These are phyloP conservation scores for Torymus auratus DNA, from an alignment of 2,888 invertebrate genomes.

Conservation along the genomic window DNA sequence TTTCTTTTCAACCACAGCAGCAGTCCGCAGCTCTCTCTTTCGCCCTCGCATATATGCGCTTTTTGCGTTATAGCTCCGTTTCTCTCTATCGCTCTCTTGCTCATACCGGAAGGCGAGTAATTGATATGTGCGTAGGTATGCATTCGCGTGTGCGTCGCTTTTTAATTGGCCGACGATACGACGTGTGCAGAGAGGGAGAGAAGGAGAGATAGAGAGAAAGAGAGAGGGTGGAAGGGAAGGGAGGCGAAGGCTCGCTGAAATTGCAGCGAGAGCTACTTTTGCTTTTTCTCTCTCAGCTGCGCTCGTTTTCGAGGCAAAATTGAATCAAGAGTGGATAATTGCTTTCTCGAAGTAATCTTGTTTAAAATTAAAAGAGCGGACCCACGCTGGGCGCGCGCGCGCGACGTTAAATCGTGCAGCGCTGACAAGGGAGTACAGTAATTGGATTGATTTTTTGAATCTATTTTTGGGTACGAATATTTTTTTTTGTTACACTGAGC, in stretches of 20 bases:
- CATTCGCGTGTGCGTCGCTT: neutral
- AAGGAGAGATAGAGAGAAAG: neutral
- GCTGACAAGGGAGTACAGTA: too few relatives aligned
- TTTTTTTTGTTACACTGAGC: too few relatives aligned
- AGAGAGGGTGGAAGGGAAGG: neutral
- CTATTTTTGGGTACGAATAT: too few relatives aligned
- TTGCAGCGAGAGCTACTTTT: neutral
- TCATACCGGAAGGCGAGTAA: neutral
- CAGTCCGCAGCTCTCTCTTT: too few relatives aligned
- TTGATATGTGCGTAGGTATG: neutral
- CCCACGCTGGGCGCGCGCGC: too few relatives aligned
- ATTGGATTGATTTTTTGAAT: too few relatives aligned
- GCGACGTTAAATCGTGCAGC: too few relatives aligned
- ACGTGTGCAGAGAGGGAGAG: neutral
- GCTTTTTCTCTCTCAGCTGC: neutral
- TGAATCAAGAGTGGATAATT: constrained; percentile 13
- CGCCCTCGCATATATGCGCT: too few relatives aligned
- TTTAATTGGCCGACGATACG: constrained; percentile 21
- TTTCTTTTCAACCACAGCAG: too few relatives aligned
- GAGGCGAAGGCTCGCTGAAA: neutral
- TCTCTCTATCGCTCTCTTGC: neutral
- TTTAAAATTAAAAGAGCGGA: constrained; percentile 15
- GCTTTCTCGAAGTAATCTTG: constrained; percentile 18
- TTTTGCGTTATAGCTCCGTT: neutral
- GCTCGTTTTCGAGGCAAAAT: neutral